A percentile compares a stretch with the other conserved stretches of the same genome.
phyloP scores from a whole-genome alignment of 2,888 invertebrate genomes.

The Lithosia quadra region DNA sequence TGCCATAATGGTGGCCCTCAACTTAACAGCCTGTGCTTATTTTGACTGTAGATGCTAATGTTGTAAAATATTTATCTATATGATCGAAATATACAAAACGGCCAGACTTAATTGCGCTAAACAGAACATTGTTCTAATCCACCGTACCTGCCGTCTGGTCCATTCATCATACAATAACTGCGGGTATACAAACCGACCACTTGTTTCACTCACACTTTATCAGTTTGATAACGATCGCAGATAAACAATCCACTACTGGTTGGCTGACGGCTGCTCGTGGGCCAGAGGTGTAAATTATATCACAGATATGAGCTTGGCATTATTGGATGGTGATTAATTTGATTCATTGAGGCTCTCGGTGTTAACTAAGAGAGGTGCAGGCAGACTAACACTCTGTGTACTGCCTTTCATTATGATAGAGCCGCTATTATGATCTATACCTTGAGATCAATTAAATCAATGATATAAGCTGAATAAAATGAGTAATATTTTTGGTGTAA shows the following conservation, averaged over 20 bases:
- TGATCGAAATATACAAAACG: not conserved
- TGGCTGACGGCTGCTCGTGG: not conserved
- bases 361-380: not conserved
- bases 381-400: not conserved
- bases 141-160: not conserved
- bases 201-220: constrained; percentile 16
- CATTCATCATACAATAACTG: constrained; percentile 14
- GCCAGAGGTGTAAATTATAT: constrained; percentile 14
- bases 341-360: not conserved
- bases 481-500: not conserved
- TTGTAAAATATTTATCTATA: not conserved
- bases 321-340: constrained; percentile 9
- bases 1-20: too few species aligned
- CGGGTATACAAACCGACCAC: constrained; percentile 9
- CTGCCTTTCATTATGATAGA: not conserved
- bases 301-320: constrained; percentile 3
- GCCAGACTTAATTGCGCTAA: not conserved
- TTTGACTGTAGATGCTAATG: too few species aligned
- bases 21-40: too few species aligned
- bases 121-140: not conserved
- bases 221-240: constrained; percentile 20
- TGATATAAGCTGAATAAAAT: not conserved
- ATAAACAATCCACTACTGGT: constrained; percentile 13
- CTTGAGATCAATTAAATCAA: too few species aligned
- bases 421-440: too few species aligned